These are phyloP conservation scores for Erythrocebus patas DNA, from an alignment of 2,113 vertebrate species.

Conservation along the genomic window DNA sequence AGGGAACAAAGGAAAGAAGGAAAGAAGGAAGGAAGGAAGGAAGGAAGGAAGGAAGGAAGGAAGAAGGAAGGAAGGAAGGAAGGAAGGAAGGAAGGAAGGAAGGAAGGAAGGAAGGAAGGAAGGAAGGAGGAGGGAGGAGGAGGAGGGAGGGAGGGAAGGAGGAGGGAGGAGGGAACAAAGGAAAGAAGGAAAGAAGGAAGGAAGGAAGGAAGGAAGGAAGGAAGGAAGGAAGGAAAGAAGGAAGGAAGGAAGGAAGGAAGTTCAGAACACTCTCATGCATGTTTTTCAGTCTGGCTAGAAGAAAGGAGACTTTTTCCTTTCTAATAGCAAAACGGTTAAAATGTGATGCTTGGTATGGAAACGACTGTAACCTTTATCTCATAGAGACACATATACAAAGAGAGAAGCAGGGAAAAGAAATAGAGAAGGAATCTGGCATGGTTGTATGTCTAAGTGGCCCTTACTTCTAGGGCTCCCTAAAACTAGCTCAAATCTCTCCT, in stretches of 20 bases:
- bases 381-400: background rate
- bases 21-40: no score
- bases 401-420: background rate
- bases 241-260: no score
- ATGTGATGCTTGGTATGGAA: background rate
- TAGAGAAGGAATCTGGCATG: background rate
- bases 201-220: no score
- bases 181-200: no score
- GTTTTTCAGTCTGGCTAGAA: background rate
- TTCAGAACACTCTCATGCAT: background rate
- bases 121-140: no score
- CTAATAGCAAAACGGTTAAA: background rate
- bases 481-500: background rate
- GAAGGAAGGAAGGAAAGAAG: no score
- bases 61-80: no score
- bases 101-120: fast-evolving
- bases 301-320: background rate
- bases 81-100: no score
- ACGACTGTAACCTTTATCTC: background rate
- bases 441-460: background rate
- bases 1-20: fast-evolving
- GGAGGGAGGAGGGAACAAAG: no score
- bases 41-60: no score
- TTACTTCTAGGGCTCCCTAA: background rate
- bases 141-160: no score